A percentile compares a stretch with the other conserved stretches of the same genome.
Evolutionary conservation across 2,797 vertebrate genomes (phyloP).

Genomic region (Hypotaenidia philippensis): DNA sequence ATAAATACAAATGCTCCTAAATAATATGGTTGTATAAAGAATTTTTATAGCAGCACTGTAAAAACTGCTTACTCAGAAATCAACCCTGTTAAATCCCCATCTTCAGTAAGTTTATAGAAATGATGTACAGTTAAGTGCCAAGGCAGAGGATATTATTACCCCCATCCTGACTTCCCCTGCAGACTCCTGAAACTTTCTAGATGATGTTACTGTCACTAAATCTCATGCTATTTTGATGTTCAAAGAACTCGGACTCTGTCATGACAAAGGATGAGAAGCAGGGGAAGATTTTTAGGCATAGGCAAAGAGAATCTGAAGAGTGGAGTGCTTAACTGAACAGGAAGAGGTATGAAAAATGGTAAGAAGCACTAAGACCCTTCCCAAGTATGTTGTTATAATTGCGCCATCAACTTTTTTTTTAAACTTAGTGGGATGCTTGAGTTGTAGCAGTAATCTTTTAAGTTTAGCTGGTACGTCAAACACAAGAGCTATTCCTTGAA

Average conservation of each 20-base stretch:
- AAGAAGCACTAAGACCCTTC: background rate
- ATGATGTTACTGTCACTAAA: background rate
- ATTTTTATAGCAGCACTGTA: background rate
- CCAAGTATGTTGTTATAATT: background rate
- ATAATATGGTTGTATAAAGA: background rate
- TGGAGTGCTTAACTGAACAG: background rate
- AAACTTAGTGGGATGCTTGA: background rate
- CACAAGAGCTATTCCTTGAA: background rate
- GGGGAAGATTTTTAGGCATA: background rate
- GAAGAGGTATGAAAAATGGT: background rate
- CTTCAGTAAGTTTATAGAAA: background rate
- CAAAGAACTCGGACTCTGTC: background rate
- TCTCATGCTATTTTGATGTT: background rate
- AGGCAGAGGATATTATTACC: background rate
- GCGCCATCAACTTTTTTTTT: background rate
- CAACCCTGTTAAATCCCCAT: background rate
- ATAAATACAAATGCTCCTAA: background rate
- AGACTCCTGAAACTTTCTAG: background rate
- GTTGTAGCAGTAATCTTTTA: background rate
- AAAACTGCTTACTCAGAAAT: background rate
- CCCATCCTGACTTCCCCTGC: background rate
- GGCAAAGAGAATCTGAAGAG: background rate
- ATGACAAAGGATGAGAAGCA: background rate
- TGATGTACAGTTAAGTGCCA: background rate
- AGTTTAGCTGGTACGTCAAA: background rate